These are phyloP conservation scores for Syritta pipiens DNA, from an alignment of 2,888 invertebrate species.

Conservation along the genomic window DNA sequence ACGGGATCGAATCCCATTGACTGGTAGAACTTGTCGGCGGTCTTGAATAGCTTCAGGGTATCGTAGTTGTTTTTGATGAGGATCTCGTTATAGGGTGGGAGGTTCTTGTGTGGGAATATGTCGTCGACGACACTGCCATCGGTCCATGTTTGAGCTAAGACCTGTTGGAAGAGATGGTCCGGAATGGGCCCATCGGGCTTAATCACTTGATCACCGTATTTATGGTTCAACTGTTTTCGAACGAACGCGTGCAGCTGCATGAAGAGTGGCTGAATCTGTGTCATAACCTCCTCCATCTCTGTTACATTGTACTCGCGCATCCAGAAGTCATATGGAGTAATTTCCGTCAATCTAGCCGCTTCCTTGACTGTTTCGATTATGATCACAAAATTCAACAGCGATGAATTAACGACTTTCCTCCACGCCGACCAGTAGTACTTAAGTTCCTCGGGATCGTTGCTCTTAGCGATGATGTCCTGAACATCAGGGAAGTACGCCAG, in stretches of 20 bases:
- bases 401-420: slow-evolving; percentile 73
- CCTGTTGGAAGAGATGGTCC: slow-evolving; percentile 85
- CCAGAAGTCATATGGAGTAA: slow-evolving; percentile 75
- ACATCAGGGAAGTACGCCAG: slow-evolving; percentile 75
- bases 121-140: slow-evolving; percentile 75
- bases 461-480: slow-evolving; percentile 47
- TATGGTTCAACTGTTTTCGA: slow-evolving; percentile 84
- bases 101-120: slow-evolving; percentile 73
- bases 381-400: slow-evolving; percentile 75
- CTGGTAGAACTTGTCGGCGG: slow-evolving; percentile 75
- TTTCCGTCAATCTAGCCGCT: slow-evolving; percentile 75
- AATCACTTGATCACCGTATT: slow-evolving; percentile 85
- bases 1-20: slow-evolving; percentile 75
- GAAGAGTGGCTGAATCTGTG: slow-evolving; percentile 83
- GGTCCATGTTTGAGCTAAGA: slow-evolving; percentile 76
- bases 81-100: slow-evolving; percentile 76
- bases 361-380: slow-evolving; percentile 75
- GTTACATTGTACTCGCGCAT: slow-evolving; percentile 74
- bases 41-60: slow-evolving; percentile 73
- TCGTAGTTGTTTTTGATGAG: slow-evolving; percentile 71
- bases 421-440: slow-evolving; percentile 69
- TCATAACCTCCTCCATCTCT: slow-evolving; percentile 79
- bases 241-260: slow-evolving; percentile 90
- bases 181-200: slow-evolving; percentile 86
- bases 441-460: slow-evolving; percentile 64